phyloP scores from a whole-genome alignment of 2,888 invertebrate species.

The Copidosoma aretas region DNA sequence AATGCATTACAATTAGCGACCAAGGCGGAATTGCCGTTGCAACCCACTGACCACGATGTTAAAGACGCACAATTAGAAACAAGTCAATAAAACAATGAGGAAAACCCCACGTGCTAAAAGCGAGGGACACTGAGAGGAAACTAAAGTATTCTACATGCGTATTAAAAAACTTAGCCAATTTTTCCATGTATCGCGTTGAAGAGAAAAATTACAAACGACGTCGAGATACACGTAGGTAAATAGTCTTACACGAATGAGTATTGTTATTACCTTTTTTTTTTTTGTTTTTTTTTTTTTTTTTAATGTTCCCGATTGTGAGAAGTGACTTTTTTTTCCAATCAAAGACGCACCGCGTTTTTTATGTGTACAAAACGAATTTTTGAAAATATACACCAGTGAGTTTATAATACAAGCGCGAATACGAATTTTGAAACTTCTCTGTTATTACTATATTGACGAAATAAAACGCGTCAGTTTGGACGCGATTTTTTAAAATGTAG shows the following conservation, averaged over 20 bases:
- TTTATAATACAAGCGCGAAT: constrained; percentile 34
- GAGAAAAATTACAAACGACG: constrained; percentile 44
- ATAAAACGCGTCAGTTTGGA: constrained; percentile 28
- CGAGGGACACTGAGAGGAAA: constrained; percentile 14
- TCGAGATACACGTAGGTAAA: constrained; percentile 48
- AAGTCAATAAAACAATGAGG: constrained; percentile 41
- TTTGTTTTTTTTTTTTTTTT: too few species aligned
- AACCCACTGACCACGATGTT: constrained; percentile 43
- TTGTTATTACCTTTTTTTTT: constrained; percentile 49
- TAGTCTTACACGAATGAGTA: constrained; percentile 51
- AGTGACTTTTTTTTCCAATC: constrained; percentile 30
- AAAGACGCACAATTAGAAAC: constrained; percentile 39
- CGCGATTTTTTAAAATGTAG: constrained; percentile 30
- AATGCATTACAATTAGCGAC: constrained; percentile 62
- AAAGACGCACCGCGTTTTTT: constrained; percentile 32
- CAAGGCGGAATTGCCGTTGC: constrained; percentile 64
- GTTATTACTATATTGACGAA: constrained; percentile 32
- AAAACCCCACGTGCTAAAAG: constrained; percentile 14
- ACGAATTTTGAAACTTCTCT: constrained; percentile 37
- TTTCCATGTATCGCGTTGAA: constrained; percentile 44
- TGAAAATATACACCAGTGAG: constrained; percentile 35
- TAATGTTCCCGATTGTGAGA: constrained; percentile 28
- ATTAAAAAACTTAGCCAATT: constrained; percentile 55
- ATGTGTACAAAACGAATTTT: constrained; percentile 33
- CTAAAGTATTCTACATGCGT: constrained; percentile 44